These are phyloP conservation scores for Lepus oiostolus DNA, from an alignment of 2,797 vertebrate genomes.

Conservation along the genomic window DNA sequence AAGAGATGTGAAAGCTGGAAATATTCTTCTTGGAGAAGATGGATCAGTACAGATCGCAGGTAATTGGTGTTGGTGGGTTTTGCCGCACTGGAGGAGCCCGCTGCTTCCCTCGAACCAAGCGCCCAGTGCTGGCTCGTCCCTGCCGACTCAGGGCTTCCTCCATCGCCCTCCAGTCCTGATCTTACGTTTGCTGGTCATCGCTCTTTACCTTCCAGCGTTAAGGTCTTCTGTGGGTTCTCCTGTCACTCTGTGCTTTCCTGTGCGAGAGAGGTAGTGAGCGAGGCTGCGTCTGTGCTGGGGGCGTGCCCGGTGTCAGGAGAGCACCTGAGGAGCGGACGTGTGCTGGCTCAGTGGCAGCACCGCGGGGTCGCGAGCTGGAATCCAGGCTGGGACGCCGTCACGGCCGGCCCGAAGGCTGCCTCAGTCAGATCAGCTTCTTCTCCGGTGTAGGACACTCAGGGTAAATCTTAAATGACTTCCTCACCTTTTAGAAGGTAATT, in stretches of 20 bases:
- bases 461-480: not conserved
- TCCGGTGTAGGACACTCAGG: not conserved
- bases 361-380: not conserved
- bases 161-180: not conserved
- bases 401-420: no score
- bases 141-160: not conserved
- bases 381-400: not conserved
- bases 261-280: not conserved
- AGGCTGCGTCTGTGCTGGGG: no score
- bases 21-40: constrained; percentile 97
- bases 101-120: not conserved
- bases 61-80: constrained; percentile 82
- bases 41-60: constrained; percentile 97
- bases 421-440: not conserved
- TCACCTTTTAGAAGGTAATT: constrained; percentile 27
- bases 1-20: constrained; percentile 98
- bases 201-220: not conserved
- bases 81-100: no score
- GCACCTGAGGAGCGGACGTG: not conserved
- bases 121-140: not conserved
- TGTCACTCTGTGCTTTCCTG: not conserved
- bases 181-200: not conserved
- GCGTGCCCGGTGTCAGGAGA: not conserved
- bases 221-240: not conserved
- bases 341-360: not conserved